Evolutionary conservation across 2,113 vertebrate genomes (phyloP), one percentile per base, ranked within the genome.

Genomic region (Phodopus roborovskii): DNA sequence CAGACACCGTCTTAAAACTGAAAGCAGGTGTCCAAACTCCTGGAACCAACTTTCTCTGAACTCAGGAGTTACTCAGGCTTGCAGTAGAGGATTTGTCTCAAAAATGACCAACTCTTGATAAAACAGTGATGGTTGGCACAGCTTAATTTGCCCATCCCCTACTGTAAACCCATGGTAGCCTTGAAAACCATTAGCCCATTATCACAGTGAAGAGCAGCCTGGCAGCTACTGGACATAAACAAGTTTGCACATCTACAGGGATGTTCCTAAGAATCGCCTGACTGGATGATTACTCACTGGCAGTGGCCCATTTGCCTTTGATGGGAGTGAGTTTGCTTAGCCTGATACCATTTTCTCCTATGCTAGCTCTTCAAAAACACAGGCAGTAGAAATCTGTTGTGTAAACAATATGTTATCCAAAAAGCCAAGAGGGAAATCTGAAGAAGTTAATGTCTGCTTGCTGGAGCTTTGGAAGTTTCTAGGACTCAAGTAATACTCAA

Each of bases 21-120:
- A 53, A 75, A 60, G 62, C 58, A 77, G 13, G 58, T 88, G 16
- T 66, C 53, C 45, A 30, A 64, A 45, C 58, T 90, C 16, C 86
- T 78, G 78, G 45, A 90, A 82, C 64, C 60, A 91, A 71, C 28
- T 39, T 79, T 93, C 92, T 93, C 36, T 92, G 83, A 83, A 91
- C 71, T 93, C 7, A 22, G n/a, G 30, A 88, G 39, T 90, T 94
- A 95, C 70, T 62, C 15, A 90, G 16, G 4, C 26, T 86, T 82
- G 13, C 7, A 64, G 2, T n/a, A 88, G 33, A 91, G 2, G 58
- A 50, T 77, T 71, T 94, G 58, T 90, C 73, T 33, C 87, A 70
- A 50, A 62, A 91, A 94, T 48, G 22, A 94, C 75, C 26, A 36
- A 60, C 17, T 92, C 33, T 89, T 78, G 26, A n/a, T 91, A 74